A percentile compares a stretch with the other conserved stretches of the same genome.
These are phyloP conservation scores for Yoshiicerus persimilis DNA, from an alignment of 1,140 invertebrate species.

Conservation along the genomic window DNA sequence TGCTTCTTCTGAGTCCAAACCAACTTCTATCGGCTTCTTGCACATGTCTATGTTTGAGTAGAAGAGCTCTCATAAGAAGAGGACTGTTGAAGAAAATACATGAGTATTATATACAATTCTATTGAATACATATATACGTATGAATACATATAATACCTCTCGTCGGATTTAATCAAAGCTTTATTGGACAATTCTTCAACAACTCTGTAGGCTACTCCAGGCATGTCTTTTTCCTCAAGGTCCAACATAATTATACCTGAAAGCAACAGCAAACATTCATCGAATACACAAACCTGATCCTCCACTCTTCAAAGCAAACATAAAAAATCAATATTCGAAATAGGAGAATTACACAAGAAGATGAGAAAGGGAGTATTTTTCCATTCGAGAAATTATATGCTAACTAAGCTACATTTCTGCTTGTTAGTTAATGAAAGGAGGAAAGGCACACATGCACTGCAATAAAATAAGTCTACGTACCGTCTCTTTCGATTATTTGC, in stretches of 20 bases:
- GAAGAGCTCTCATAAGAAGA: conserved; percentile 77
- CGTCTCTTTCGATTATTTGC: conserved; percentile 73
- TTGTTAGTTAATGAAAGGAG: neutral
- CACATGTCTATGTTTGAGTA: conserved; percentile 81
- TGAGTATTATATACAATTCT: no score
- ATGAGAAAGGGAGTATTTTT: neutral
- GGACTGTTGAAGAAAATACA: no score
- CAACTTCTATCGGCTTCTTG: conserved; percentile 74
- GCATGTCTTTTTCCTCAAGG: conserved; percentile 83
- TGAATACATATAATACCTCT: no score
- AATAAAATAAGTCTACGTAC: conserved; percentile 54
- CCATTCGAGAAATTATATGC: neutral
- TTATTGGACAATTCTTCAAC: conserved; percentile 84
- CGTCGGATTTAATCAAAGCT: conserved; percentile 76
- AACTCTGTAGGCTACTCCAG: conserved; percentile 76
- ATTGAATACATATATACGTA: no score
- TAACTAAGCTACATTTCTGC: neutral
- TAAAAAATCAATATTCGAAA: neutral
- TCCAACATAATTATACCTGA: conserved; percentile 77
- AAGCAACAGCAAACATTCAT: neutral
- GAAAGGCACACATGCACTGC: neutral
- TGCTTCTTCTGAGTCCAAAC: conserved; percentile 65
- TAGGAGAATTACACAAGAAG: neutral
- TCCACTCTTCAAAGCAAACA: neutral
- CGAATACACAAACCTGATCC: neutral